Evolutionary conservation across 2,113 vertebrate genomes (phyloP).

Genomic region (Eulemur macaco): DNA sequence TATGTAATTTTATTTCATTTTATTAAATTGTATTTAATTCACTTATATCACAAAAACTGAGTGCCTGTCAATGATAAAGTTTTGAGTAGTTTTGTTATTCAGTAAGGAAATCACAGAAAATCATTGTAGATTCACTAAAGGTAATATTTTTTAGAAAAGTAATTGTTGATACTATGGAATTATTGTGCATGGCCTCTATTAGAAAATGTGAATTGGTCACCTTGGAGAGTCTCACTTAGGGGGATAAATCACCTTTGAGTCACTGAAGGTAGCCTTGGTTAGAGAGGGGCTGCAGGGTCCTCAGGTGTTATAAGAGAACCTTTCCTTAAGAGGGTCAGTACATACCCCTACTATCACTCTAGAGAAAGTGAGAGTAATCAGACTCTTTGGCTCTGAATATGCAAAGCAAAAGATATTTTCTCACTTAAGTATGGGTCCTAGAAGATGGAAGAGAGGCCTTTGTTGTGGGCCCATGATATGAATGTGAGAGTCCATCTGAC

Average conservation of each 20-base stretch:
- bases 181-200: not conserved
- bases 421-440: not conserved
- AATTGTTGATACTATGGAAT: not conserved
- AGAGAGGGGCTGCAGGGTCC: not conserved
- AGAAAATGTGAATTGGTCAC: not conserved
- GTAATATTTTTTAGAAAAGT: not conserved
- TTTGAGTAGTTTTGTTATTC: not conserved
- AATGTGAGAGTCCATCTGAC: not conserved
- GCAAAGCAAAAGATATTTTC: not conserved
- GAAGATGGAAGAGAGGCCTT: not conserved
- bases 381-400: not conserved
- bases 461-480: not conserved
- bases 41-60: not conserved
- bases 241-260: not conserved
- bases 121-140: not conserved
- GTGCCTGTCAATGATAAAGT: not conserved
- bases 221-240: not conserved
- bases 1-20: not conserved
- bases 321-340: not conserved
- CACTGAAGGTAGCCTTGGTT: not conserved
- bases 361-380: not conserved
- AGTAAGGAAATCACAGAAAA: not conserved
- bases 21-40: slow-evolving; percentile 8
- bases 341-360: not conserved
- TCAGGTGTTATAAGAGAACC: not conserved